These are phyloP conservation scores for Sander lucioperca DNA, from an alignment of 2,113 vertebrate species.

Conservation along the genomic window DNA sequence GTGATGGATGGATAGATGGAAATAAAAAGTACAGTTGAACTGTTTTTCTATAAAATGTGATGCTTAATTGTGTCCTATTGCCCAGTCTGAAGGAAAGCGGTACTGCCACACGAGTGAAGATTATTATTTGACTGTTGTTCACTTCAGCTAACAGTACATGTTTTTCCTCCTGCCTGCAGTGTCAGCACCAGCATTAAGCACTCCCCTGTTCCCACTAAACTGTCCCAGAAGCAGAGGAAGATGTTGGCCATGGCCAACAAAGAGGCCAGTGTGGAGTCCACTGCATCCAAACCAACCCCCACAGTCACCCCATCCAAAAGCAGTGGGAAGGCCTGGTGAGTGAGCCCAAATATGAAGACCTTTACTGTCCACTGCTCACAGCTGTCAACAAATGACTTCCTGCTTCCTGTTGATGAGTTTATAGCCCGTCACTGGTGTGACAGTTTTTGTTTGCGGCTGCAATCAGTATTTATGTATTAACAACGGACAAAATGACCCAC, in stretches of 20 bases:
- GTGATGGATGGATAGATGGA: neutral
- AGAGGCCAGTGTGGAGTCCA: constrained; percentile 85
- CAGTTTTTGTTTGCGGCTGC: neutral
- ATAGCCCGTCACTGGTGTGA: neutral
- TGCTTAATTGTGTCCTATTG: neutral
- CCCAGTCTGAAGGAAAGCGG: neutral
- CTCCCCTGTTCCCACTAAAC: constrained; percentile 85
- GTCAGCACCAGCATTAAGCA: constrained; percentile 81
- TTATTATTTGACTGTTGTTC: constrained; percentile 6
- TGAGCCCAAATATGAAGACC: constrained; percentile 21
- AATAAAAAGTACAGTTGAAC: neutral
- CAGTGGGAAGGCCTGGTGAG: constrained; percentile 90
- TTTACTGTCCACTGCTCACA: neutral
- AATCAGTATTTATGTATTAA: neutral
- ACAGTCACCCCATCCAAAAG: constrained; percentile 82
- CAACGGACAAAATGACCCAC: neutral
- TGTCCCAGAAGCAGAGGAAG: constrained; percentile 98
- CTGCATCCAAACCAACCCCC: constrained; percentile 73
- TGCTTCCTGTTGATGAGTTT: neutral
- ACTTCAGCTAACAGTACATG: constrained; percentile 4
- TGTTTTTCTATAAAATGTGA: neutral
- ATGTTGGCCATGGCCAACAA: constrained; percentile 92
- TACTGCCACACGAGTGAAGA: neutral
- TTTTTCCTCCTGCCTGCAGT: constrained; percentile 41
- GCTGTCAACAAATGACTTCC: constrained; percentile 4